Base-by-base conservation (phyloP, 1,140 invertebrate genomes). In the Onthophagus taurus region DNA sequence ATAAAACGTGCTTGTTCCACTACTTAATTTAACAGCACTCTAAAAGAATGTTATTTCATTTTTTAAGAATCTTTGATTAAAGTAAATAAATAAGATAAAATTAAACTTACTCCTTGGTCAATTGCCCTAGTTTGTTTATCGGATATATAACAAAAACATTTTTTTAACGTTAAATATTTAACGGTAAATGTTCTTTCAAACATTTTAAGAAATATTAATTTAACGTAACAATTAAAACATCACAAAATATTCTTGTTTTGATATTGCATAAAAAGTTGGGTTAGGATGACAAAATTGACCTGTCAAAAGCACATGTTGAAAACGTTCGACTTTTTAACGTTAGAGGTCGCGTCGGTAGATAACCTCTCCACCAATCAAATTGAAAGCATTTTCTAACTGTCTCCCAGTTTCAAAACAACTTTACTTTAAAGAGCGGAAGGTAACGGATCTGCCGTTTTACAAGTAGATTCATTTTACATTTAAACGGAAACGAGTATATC, bases 111-210 rank as follows among this genome's bases (percentile, higher is more conserved):
- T 20, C 48, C 51, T 45, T 44, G 20, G 17, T 35, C 19, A 16
- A 36, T 19, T 13, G 11, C n/a, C 30, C 24, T 49, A 16, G 35
- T 23, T 47, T 52, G 35, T 4, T 43, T 14, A 18, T 45, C 44
- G 11, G 53, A 55, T 18, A 59, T 52, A 36, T 46, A 50, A 39
- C 56, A 47, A 39, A 59, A 59, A 47, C 50, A 53, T 43, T 55
- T 59, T 53, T 59, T 64, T 17, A 44, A 52, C 42, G 51, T 49
- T 42, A 62, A 38, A 47, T 57, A 59, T 46, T 59, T 61, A 29
- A 64, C 53, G 29, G 33, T 44, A 24, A 62, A 56, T 17, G 52
- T 50, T 45, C 50, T 48, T 31, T 58, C 55, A 36, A 57, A 55
- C 62, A 63, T 61, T 42, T 35, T 52, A n/a, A 8, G 8, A 16